Evolutionary conservation across 2,113 vertebrate genomes (phyloP).

Genomic region (Toxotes chatareus): DNA sequence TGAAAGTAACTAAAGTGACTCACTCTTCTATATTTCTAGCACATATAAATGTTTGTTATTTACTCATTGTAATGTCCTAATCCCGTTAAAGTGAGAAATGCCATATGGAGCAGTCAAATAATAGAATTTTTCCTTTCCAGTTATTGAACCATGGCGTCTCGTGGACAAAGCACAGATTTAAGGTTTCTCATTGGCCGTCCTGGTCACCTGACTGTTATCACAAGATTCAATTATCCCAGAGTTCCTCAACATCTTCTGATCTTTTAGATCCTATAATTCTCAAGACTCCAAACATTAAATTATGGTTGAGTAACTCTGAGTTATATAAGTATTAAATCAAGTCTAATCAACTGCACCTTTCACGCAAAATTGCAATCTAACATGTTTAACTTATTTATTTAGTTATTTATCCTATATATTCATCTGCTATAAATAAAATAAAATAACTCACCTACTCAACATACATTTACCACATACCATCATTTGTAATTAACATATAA

Average conservation of each 20-base stretch:
- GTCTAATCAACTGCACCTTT: slow-evolving; percentile 3
- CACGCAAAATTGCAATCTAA: not conserved
- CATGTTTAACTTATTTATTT: not conserved
- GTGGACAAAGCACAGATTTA: slow-evolving; percentile 51
- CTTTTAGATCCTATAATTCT: not conserved
- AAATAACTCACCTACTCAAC: not conserved
- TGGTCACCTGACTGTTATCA: not conserved
- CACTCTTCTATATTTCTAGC: not conserved
- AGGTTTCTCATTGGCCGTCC: slow-evolving; percentile 41
- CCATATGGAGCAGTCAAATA: not conserved
- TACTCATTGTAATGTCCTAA: not conserved
- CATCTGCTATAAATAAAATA: not conserved
- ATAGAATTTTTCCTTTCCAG: slow-evolving; percentile 38
- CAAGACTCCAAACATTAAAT: not conserved
- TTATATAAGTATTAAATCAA: not conserved
- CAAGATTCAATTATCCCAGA: not conserved
- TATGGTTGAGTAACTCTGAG: slow-evolving; percentile 30
- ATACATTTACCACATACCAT: not conserved
- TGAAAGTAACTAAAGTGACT: not conserved
- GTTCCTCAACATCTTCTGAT: slow-evolving; percentile 5
- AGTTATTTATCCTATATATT: not conserved
- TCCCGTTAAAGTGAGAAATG: not conserved
- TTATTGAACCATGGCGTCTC: slow-evolving; percentile 19
- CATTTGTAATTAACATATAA: not conserved
- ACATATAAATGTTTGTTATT: not conserved